phyloP scores from a whole-genome alignment of 2,797 vertebrate species.

The Mormyrops attenuatus region DNA sequence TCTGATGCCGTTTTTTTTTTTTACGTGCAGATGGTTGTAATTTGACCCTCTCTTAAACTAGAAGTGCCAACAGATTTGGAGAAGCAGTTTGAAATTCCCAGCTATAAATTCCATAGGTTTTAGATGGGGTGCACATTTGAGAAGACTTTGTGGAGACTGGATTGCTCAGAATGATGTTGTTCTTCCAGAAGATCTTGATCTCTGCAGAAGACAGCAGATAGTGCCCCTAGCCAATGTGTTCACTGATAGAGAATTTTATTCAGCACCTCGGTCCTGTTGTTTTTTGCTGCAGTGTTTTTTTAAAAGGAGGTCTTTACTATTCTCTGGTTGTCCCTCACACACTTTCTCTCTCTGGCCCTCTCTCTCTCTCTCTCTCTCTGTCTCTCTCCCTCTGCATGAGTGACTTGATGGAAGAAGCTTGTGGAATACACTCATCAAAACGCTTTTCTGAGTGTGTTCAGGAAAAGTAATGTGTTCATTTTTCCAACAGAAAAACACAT shows the following conservation, averaged over 20 bases:
- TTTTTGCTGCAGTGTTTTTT: constrained; percentile 31
- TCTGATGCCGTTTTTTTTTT: neutral
- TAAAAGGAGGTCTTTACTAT: constrained; percentile 42
- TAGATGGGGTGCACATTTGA: neutral
- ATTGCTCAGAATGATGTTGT: neutral
- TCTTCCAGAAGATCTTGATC: neutral
- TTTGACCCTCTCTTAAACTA: constrained; percentile 13
- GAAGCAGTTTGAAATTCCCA: neutral
- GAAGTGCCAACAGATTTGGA: neutral
- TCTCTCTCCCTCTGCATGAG: constrained; percentile 21
- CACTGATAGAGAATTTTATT: neutral
- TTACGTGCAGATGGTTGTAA: neutral
- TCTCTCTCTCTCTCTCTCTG: neutral
- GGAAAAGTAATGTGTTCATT: constrained; percentile 38
- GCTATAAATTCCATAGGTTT: neutral
- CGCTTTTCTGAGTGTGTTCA: constrained; percentile 24
- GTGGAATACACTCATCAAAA: constrained; percentile 39
- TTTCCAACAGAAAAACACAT: constrained; percentile 61
- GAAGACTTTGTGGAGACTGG: neutral
- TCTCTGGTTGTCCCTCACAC: constrained; percentile 37
- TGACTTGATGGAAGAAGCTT: constrained; percentile 30
- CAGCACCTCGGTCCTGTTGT: neutral
- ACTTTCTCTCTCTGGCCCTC: constrained; percentile 23
- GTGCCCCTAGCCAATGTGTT: neutral
- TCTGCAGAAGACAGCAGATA: neutral